A percentile compares a stretch with the other conserved stretches of the same genome.
Conservation (phyloP, 1,140 invertebrate species). For the Papilio machaon region DNA sequence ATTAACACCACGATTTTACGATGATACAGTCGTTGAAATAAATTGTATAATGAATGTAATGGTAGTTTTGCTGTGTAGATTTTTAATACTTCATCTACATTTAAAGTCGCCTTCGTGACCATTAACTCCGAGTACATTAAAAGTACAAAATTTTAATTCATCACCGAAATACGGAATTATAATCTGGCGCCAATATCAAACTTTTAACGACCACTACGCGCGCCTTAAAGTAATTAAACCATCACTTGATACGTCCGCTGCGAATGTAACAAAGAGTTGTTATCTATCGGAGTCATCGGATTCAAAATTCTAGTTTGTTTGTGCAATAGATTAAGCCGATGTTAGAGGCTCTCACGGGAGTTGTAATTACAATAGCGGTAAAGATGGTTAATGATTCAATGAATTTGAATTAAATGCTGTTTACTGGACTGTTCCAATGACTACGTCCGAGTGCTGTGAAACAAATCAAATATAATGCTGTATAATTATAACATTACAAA, state of each 20-base stretch:
- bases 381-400: slow-evolving; percentile 39
- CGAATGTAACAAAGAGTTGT: slow-evolving; percentile 23
- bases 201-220: slow-evolving; percentile 4
- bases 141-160: background rate
- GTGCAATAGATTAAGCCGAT: slow-evolving; percentile 40
- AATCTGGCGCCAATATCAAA: slow-evolving; percentile 16
- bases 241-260: slow-evolving; percentile 4
- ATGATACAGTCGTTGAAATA: too few relatives aligned
- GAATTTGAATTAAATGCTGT: slow-evolving; percentile 35
- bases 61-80: too few relatives aligned
- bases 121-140: too few relatives aligned
- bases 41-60: too few relatives aligned
- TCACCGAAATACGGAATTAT: background rate
- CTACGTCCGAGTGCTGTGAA: slow-evolving; percentile 15
- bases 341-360: slow-evolving; percentile 37
- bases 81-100: too few relatives aligned
- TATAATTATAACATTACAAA: background rate
- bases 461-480: slow-evolving; percentile 2
- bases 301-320: slow-evolving; percentile 40
- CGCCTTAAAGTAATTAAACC: slow-evolving; percentile 19
- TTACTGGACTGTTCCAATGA: slow-evolving; percentile 32
- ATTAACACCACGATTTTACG: too few relatives aligned
- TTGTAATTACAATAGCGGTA: slow-evolving; percentile 39
- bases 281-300: slow-evolving; percentile 36
- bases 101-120: too few relatives aligned